Evolutionary conservation across 2,888 invertebrate genomes (phyloP).

Genomic region (Osedax frankpressi): DNA sequence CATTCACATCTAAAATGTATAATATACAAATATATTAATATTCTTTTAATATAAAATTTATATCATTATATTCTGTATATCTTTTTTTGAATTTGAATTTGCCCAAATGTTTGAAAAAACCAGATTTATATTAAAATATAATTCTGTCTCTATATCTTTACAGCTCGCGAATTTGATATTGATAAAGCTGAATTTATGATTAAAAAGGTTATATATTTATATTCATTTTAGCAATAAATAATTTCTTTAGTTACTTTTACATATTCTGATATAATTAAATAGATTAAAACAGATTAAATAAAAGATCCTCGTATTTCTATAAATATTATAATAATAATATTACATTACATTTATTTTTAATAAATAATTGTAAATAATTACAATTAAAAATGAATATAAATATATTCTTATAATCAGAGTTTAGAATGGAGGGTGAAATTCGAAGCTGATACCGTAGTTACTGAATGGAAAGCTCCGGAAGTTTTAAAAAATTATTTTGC

Average conservation of each 20-base stretch:
- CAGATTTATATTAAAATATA: not conserved
- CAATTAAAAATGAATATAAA: not conserved
- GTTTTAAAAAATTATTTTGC: slow-evolving; percentile 60
- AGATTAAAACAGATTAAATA: not conserved
- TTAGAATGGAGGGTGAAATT: slow-evolving; percentile 21
- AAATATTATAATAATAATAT: not conserved
- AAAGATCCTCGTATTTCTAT: not conserved
- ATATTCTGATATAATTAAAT: not conserved
- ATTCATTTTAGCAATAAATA: not conserved
- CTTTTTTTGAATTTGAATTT: too few species aligned
- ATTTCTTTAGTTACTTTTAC: not conserved
- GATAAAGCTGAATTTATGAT: slow-evolving; percentile 17
- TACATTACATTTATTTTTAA: not conserved
- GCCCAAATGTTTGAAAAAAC: too few species aligned
- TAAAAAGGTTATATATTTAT: slow-evolving; percentile 3
- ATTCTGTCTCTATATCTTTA: not conserved
- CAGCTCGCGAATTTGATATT: slow-evolving; percentile 17
- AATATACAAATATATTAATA: too few species aligned
- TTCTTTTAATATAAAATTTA: too few species aligned
- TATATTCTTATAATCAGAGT: slow-evolving; percentile 14
- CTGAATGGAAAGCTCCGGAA: slow-evolving; percentile 34
- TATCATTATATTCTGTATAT: too few species aligned
- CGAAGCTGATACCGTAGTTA: slow-evolving; percentile 20
- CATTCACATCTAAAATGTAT: too few species aligned
- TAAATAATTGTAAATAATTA: not conserved